A percentile compares a stretch with the other conserved stretches of the same genome.
Evolutionary conservation across 1,140 invertebrate genomes (phyloP).

Genomic region (Dreissena polymorpha): DNA sequence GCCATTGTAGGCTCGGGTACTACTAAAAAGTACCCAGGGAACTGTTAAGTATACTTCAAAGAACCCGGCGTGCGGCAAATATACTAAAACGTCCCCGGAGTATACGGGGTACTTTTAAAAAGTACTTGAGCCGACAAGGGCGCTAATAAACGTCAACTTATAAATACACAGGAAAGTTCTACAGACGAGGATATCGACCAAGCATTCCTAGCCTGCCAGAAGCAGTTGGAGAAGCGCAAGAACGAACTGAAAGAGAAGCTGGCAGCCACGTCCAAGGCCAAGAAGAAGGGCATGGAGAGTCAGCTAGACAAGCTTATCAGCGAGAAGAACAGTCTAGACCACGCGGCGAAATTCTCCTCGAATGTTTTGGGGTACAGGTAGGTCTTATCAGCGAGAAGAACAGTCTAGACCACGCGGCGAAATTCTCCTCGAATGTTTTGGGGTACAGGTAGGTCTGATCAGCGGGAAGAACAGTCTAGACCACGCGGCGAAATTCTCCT

Average conservation of each 20-base stretch:
- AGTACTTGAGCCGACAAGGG: no score
- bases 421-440: constrained; percentile 59
- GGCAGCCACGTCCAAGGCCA: constrained; percentile 47
- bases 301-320: constrained; percentile 56
- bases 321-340: constrained; percentile 53
- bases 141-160: no score
- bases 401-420: constrained; percentile 52
- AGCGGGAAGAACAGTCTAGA: constrained; percentile 51
- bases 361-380: constrained; percentile 60
- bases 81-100: no score
- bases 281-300: constrained; percentile 52
- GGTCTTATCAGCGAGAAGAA: constrained; percentile 49
- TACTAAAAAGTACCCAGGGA: no score
- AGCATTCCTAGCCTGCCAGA: constrained; percentile 50
- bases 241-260: constrained; percentile 59
- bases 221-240: constrained; percentile 58
- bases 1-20: no score
- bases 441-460: constrained; percentile 57
- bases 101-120: no score
- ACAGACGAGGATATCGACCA: constrained; percentile 53
- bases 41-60: no score
- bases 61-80: no score
- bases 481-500: constrained; percentile 57
- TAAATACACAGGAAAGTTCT: constrained; percentile 44
- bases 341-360: constrained; percentile 57